A percentile compares a stretch with the other conserved stretches of the same genome.
Conservation (phyloP, 2,797 vertebrate species). For the Melanotaenia parkinsoni region DNA sequence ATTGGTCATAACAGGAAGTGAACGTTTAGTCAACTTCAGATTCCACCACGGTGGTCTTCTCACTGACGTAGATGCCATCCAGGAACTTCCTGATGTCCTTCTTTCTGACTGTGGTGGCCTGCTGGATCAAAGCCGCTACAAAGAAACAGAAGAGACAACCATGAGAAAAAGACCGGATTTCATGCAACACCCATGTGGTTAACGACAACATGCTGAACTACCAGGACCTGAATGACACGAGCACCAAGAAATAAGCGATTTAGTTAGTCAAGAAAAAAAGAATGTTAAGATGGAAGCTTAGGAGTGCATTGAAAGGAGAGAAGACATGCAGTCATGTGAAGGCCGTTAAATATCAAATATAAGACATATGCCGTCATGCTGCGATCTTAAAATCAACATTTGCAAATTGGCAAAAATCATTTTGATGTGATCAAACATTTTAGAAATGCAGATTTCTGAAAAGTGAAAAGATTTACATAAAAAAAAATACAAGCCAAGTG, state of each 20-base stretch:
- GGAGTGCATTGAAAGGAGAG: background rate
- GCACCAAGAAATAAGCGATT: background rate
- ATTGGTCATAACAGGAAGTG: slow-evolving; percentile 71
- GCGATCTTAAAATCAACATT: background rate
- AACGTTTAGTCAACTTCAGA: slow-evolving; percentile 55
- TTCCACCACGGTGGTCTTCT: slow-evolving; percentile 76
- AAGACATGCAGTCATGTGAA: background rate
- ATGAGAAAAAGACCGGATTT: background rate
- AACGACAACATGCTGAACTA: background rate
- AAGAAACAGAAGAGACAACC: slow-evolving; percentile 24
- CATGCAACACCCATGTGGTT: background rate
- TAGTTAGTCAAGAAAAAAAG: background rate
- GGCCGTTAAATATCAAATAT: too few species aligned
- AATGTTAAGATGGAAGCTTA: background rate
- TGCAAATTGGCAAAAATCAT: background rate
- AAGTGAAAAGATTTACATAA: background rate
- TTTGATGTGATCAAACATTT: background rate
- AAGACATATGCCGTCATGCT: background rate
- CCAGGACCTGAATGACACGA: background rate
- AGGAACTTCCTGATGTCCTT: slow-evolving; percentile 93
- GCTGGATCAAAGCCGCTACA: slow-evolving; percentile 93
- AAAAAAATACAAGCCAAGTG: too few species aligned
- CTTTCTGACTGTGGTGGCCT: slow-evolving; percentile 94
- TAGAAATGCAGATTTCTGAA: background rate
- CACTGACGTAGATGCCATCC: slow-evolving; percentile 79